phyloP scores from a whole-genome alignment of 1,140 invertebrate genomes.

The Tribolium castaneum region DNA sequence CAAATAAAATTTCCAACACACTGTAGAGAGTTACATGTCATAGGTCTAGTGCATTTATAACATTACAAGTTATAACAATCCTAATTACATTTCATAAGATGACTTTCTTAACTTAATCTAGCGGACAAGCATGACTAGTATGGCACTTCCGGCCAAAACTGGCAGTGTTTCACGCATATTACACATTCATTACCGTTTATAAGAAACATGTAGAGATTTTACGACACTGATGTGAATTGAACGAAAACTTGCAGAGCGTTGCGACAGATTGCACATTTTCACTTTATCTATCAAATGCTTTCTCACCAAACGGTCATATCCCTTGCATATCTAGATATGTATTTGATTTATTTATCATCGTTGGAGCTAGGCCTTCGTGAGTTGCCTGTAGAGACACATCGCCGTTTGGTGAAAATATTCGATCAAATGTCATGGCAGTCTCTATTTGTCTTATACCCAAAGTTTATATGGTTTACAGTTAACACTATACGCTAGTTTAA shows the following conservation, averaged over 20 bases:
- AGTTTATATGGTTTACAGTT: slow-evolving; percentile 31
- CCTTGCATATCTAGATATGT: slow-evolving; percentile 11
- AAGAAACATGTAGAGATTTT: slow-evolving; percentile 30
- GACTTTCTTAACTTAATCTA: slow-evolving; percentile 14
- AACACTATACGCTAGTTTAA: slow-evolving; percentile 25
- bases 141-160: slow-evolving; percentile 47
- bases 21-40: slow-evolving; percentile 1
- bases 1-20: slow-evolving; percentile 12
- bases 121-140: slow-evolving; percentile 39
- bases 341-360: slow-evolving; percentile 2
- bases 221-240: slow-evolving; percentile 6
- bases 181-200: slow-evolving; percentile 29
- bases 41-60: slow-evolving; percentile 14
- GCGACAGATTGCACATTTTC: slow-evolving; percentile 22
- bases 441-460: slow-evolving; percentile 20
- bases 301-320: not conserved
- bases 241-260: slow-evolving; percentile 23
- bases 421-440: slow-evolving; percentile 26
- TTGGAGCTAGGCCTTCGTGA: not conserved
- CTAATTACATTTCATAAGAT: slow-evolving; percentile 35
- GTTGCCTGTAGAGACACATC: not conserved
- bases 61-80: not conserved
- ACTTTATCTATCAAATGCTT: not conserved
- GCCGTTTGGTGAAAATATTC: not conserved
- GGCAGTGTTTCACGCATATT: slow-evolving; percentile 47